A percentile compares a stretch with the other conserved stretches of the same genome.
These are phyloP conservation scores for Lontra canadensis DNA, from an alignment of 2,113 vertebrate genomes.

Conservation along the genomic window DNA sequence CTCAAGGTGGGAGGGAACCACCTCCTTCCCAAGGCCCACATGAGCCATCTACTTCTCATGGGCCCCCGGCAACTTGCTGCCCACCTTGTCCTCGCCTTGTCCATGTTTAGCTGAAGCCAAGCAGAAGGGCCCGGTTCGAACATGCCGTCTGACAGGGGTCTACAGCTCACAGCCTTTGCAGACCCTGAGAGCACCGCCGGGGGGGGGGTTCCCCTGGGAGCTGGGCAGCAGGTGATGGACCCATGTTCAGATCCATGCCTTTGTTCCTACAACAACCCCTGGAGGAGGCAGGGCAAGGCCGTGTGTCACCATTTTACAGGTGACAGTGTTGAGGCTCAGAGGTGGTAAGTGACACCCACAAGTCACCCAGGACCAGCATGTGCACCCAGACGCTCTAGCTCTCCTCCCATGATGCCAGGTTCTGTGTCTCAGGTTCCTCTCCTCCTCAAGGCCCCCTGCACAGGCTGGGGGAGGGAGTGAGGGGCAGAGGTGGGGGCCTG, in stretches of 20 bases:
- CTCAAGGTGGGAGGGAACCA: background rate
- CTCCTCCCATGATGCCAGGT: background rate
- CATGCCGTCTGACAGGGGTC: background rate
- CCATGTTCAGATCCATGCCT: background rate
- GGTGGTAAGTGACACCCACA: background rate
- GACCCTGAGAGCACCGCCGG: rapidly evolving
- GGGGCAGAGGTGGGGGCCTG: background rate
- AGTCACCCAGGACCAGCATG: background rate
- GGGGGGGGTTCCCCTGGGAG: background rate
- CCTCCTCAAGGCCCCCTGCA: background rate
- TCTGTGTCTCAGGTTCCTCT: background rate
- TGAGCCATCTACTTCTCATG: background rate
- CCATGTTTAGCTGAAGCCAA: background rate
- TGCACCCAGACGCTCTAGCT: background rate
- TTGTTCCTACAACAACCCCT: background rate
- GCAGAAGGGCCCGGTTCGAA: background rate
- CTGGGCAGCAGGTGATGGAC: background rate
- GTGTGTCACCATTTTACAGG: background rate
- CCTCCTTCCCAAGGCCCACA: background rate
- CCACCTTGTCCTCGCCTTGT: background rate
- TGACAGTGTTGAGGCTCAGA: background rate
- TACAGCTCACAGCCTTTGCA: background rate
- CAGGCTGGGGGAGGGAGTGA: no score
- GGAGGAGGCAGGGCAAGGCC: background rate
- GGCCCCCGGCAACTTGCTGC: background rate